Evolutionary conservation across 2,113 vertebrate species (phyloP), one percentile per base, ranked within the genome.

Genomic region (Ailurus styani): DNA sequence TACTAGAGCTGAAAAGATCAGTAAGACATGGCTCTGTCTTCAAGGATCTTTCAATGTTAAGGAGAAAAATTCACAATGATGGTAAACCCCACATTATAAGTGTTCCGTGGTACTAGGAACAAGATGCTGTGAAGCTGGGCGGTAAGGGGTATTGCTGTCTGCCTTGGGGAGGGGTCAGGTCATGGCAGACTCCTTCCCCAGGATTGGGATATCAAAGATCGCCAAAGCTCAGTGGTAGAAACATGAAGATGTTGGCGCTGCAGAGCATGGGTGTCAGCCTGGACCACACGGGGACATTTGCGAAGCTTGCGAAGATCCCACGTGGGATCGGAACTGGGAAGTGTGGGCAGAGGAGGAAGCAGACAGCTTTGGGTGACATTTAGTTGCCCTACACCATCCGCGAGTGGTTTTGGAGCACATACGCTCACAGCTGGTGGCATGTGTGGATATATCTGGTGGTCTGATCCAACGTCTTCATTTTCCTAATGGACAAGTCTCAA

Each of bases 361-460:
- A 91, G 95, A 77, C 66, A 37, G 50, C 7, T 64, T 18, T 57
- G 34, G 7, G 93, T 95, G 97, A 96, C 95, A 98, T 97, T 98
- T 95, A 84, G 23, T 68, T 87, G 90, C 93, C 86, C 82, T 91
- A 84, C 15, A 85, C 25, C 88, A 72, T 55, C 81, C 29, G 37
- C 11, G 20, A n/a, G 78, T 17, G 50, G 50, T 2, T 45, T 62
- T 23, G 34, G 37, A 79, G 42, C 0, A 1, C 3, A 25, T 2
- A 66, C 7, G 40, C 34, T 47, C 23, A 29, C 0, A 31, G 8
- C 4, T 14, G 3, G 25, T 1, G 31, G 31, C 25, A 0, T 7
- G 23, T 20, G 17, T 14, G 55, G 37, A 50, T 50, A 15, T 8
- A 3, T 27, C 34, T 4, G n/a, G 54, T 11, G 20, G 47, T 34